These are phyloP conservation scores for Microctonus aethiopoides DNA, from an alignment of 2,888 invertebrate species.

Conservation along the genomic window DNA sequence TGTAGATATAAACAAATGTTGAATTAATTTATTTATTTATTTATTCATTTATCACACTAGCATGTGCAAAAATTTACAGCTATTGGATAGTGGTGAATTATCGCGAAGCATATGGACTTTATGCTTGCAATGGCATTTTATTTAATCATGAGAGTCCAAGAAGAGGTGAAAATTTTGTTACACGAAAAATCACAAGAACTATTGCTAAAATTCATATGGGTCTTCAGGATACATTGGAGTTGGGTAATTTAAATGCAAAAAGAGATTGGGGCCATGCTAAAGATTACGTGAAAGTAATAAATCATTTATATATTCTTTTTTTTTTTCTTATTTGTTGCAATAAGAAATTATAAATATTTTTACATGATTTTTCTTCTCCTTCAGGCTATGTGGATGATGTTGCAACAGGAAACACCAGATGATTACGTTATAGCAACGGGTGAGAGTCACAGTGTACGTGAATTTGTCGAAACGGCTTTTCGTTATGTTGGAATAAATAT, in stretches of 20 bases:
- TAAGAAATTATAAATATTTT: slow-evolving; percentile 1
- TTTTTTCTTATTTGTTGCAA: neutral
- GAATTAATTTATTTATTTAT: no score
- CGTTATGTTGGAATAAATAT: slow-evolving; percentile 82
- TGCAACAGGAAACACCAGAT: slow-evolving; percentile 90
- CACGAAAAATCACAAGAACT: slow-evolving; percentile 95
- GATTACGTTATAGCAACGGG: slow-evolving; percentile 99
- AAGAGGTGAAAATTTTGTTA: slow-evolving; percentile 98
- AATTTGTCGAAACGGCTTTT: slow-evolving; percentile 96
- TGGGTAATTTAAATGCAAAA: slow-evolving; percentile 95
- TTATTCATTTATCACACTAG: slow-evolving; percentile 69
- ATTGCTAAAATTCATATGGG: slow-evolving; percentile 96
- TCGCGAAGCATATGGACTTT: slow-evolving; percentile 94
- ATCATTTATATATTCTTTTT: slow-evolving; percentile 16
- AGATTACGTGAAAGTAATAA: slow-evolving; percentile 89
- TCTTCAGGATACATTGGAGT: slow-evolving; percentile 83
- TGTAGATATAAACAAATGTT: no score
- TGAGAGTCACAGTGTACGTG: slow-evolving; percentile 92
- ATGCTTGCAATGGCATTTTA: slow-evolving; percentile 94
- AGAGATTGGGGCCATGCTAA: slow-evolving; percentile 99
- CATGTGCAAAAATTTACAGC: slow-evolving; percentile 94
- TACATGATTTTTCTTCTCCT: neutral
- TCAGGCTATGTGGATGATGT: slow-evolving; percentile 99
- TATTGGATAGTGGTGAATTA: slow-evolving; percentile 98
- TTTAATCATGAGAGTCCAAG: slow-evolving; percentile 98